Evolutionary conservation across 2,797 vertebrate genomes (phyloP).

Genomic region (Hydrophis major): DNA sequence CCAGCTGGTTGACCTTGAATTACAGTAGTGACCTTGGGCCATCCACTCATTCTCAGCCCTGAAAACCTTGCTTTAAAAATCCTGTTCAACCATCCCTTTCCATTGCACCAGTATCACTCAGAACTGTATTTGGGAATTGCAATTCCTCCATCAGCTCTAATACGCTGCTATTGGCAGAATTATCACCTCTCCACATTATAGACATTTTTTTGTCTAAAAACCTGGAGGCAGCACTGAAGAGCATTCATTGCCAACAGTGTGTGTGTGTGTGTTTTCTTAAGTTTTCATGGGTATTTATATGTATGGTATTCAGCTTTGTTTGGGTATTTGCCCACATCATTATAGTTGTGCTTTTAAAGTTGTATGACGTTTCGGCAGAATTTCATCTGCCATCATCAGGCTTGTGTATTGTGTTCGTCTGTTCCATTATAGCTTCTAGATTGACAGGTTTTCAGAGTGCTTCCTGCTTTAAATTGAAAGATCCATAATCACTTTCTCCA

Average conservation of each 20-base stretch:
- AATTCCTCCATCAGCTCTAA: not conserved
- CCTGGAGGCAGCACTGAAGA: not conserved
- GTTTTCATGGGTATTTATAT: no score
- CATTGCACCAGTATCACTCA: not conserved
- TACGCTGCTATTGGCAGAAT: not conserved
- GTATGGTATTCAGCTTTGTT: no score
- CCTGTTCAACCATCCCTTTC: not conserved
- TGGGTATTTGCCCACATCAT: no score
- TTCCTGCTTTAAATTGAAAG: not conserved
- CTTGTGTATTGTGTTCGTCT: not conserved
- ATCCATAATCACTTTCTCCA: not conserved
- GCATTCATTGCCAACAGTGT: not conserved
- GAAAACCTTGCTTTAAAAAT: not conserved
- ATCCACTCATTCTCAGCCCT: not conserved
- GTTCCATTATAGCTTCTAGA: not conserved
- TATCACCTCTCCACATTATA: not conserved
- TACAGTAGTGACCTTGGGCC: not conserved
- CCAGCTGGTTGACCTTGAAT: not conserved
- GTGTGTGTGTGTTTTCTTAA: no score
- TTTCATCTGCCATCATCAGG: no score
- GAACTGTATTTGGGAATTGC: not conserved
- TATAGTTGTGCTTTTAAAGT: no score
- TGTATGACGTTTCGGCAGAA: no score
- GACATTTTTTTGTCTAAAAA: not conserved
- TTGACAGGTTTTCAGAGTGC: not conserved